Percentiles rank a stretch among this genome's conserved stretches.
phyloP scores from a whole-genome alignment of 2,797 vertebrate genomes.

The Enteromius anoplus region DNA sequence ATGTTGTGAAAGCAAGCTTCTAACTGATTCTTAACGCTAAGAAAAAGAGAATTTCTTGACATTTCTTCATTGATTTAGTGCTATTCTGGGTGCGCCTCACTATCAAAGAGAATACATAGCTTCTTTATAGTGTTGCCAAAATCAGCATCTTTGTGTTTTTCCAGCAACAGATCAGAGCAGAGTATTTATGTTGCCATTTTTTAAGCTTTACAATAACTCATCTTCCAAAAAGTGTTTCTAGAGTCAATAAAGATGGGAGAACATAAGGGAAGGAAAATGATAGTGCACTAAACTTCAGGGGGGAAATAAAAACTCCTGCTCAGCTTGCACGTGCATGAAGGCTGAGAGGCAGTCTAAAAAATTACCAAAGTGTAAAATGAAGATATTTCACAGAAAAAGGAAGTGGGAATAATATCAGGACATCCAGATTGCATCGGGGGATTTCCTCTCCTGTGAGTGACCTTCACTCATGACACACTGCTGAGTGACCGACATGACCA shows the following conservation, averaged over 20 bases:
- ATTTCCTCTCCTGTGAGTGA: constrained; percentile 33
- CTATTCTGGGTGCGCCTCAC: neutral
- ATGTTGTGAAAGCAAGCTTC: neutral
- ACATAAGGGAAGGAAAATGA: neutral
- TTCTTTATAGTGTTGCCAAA: neutral
- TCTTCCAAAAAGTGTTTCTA: neutral
- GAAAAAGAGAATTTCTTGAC: neutral
- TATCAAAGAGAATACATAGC: constrained; percentile 6
- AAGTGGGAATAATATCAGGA: constrained; percentile 19
- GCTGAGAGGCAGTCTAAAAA: neutral
- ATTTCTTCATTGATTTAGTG: neutral
- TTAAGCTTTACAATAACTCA: neutral
- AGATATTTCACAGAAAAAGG: constrained; percentile 13
- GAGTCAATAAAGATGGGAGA: neutral
- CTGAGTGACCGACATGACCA: constrained; percentile 8
- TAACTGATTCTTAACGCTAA: neutral
- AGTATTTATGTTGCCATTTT: constrained; percentile 10
- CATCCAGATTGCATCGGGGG: constrained; percentile 28
- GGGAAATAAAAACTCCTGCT: neutral
- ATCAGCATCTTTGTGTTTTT: constrained; percentile 14
- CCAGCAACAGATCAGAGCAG: neutral
- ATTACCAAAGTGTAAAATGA: neutral
- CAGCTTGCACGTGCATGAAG: neutral
- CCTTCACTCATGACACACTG: constrained; percentile 11
- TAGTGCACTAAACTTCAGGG: neutral